These are phyloP conservation scores for Sebastiscus tertius DNA, from an alignment of 2,797 vertebrate genomes.

Conservation along the genomic window DNA sequence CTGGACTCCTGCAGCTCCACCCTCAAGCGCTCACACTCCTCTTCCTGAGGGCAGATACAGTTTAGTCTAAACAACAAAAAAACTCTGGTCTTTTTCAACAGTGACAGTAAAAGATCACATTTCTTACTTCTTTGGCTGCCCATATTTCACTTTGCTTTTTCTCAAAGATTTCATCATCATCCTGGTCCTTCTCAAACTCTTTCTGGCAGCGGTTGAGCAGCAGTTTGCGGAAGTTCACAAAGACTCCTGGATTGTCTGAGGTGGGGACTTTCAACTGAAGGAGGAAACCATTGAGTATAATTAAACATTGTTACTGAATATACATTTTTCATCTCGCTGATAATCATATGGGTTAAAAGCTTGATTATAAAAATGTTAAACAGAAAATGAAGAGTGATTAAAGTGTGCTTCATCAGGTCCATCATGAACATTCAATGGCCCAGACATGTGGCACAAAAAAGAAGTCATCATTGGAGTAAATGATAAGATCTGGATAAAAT, in stretches of 20 bases:
- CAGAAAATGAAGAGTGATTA: no score
- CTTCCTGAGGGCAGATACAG: constrained; percentile 80
- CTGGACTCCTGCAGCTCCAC: constrained; percentile 89
- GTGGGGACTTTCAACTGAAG: constrained; percentile 94
- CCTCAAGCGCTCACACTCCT: constrained; percentile 91
- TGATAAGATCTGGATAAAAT: no score
- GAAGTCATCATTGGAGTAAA: no score
- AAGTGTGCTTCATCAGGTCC: constrained; percentile 50
- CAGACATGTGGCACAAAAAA: constrained; percentile 36
- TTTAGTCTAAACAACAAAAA: no score
- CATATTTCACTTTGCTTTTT: constrained; percentile 97
- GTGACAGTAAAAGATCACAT: background rate
- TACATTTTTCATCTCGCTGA: background rate
- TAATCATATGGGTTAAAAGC: background rate
- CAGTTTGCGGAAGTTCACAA: constrained; percentile 97
- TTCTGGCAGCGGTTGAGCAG: constrained; percentile 99
- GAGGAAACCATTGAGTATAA: background rate
- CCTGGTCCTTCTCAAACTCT: constrained; percentile 99
- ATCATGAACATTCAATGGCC: constrained; percentile 43
- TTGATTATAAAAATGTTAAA: background rate
- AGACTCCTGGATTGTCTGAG: constrained; percentile 91
- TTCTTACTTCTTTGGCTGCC: constrained; percentile 86
- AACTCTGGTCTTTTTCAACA: no score
- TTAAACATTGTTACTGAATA: background rate
- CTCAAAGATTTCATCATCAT: constrained; percentile 96